Evolutionary conservation across 2,888 invertebrate genomes (phyloP).

Genomic region (Rugalucina vietnamica): DNA sequence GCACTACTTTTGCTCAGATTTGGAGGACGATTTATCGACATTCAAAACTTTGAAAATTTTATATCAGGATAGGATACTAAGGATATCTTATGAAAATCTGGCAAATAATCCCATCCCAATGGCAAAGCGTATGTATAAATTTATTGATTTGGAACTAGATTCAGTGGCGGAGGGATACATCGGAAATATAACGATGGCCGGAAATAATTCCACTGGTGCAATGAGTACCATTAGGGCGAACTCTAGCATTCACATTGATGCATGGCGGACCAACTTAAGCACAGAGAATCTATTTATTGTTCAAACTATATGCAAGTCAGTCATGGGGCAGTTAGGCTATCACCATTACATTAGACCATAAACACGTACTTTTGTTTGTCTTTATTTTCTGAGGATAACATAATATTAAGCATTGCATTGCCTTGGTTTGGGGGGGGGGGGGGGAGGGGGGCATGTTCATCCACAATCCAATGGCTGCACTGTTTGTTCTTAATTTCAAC

Average conservation of each 20-base stretch:
- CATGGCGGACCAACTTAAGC: background rate
- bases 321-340: background rate
- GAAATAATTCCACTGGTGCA: background rate
- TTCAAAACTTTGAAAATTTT: constrained; percentile 16
- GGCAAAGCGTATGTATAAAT: background rate
- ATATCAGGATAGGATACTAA: constrained; percentile 13
- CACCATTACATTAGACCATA: constrained; percentile 13
- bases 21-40: constrained; percentile 39
- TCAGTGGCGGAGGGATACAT: background rate
- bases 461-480: no score
- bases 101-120: background rate
- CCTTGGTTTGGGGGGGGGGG: no score
- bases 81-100: background rate
- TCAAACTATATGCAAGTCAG: background rate
- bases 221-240: background rate
- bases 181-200: background rate
- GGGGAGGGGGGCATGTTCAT: no score
- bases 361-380: no score
- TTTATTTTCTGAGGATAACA: no score
- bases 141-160: background rate
- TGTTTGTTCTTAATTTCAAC: no score
- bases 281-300: background rate
- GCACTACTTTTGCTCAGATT: constrained; percentile 24
- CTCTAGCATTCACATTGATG: background rate
- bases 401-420: no score